Evolutionary conservation across 1,140 invertebrate genomes (phyloP).

Genomic region (Battus philenor): DNA sequence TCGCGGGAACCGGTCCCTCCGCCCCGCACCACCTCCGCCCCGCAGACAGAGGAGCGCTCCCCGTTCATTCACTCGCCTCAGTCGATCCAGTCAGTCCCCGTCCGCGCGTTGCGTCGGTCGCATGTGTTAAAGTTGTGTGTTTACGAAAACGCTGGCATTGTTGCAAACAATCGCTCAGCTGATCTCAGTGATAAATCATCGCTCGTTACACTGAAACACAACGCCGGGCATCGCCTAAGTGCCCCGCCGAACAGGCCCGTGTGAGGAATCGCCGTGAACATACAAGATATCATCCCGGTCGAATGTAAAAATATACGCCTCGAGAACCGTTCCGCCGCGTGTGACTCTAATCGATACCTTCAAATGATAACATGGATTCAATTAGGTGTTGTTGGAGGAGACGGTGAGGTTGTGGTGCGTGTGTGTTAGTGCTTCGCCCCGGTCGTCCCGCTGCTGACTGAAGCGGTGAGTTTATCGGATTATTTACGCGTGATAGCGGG

Average conservation of each 20-base stretch:
- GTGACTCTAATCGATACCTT: constrained; percentile 71
- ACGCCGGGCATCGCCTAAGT: no score
- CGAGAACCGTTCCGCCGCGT: constrained; percentile 57
- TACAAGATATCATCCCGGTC: constrained; percentile 50
- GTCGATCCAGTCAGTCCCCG: constrained; percentile 45
- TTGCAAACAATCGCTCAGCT: constrained; percentile 68
- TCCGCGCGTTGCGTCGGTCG: constrained; percentile 31
- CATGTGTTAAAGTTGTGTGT: constrained; percentile 19
- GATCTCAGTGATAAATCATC: constrained; percentile 49
- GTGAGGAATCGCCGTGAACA: constrained; percentile 24
- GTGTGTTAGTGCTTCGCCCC: constrained; percentile 35
- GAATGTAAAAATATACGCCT: constrained; percentile 71
- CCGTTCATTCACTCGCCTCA: constrained; percentile 50
- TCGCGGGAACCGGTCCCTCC: neutral
- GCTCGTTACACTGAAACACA: constrained; percentile 3
- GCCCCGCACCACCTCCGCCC: constrained; percentile 24
- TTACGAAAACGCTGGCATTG: constrained; percentile 53
- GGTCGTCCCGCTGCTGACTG: constrained; percentile 20
- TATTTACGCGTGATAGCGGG: constrained; percentile 59
- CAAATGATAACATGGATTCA: constrained; percentile 75
- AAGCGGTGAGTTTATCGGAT: constrained; percentile 55
- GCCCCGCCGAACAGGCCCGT: constrained; percentile 10
- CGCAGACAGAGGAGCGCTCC: constrained; percentile 26
- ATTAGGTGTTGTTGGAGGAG: constrained; percentile 61
- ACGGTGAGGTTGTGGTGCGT: constrained; percentile 50